Evolutionary conservation across 2,888 invertebrate species (phyloP).

Genomic region (Pyrrhosoma nymphula): DNA sequence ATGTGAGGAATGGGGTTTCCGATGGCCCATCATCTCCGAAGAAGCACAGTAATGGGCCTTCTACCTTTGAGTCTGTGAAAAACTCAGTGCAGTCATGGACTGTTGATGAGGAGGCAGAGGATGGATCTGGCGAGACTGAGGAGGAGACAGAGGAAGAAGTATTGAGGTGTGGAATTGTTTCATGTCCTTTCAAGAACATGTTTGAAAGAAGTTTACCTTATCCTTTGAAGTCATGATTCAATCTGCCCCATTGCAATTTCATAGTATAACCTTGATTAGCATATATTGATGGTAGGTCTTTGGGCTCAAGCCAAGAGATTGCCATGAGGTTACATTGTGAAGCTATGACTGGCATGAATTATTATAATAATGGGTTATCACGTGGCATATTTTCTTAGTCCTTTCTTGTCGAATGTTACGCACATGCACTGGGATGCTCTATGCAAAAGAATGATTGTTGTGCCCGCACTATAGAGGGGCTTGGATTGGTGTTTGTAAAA

Average conservation of each 20-base stretch:
- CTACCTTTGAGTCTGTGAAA: conserved; percentile 47
- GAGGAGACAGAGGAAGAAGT: conserved; percentile 58
- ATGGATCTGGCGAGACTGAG: conserved; percentile 55
- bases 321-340: too few relatives aligned
- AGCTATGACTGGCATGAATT: too few relatives aligned
- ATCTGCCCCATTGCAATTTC: neutral
- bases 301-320: too few relatives aligned
- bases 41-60: conserved; percentile 54
- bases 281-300: too few relatives aligned
- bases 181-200: neutral
- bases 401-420: too few relatives aligned
- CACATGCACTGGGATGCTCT: too few relatives aligned
- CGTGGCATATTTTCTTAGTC: too few relatives aligned
- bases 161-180: conserved; percentile 49
- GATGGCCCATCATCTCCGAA: conserved; percentile 51
- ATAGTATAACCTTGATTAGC: too few relatives aligned
- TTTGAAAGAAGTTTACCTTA: neutral
- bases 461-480: too few relatives aligned
- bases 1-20: conserved; percentile 48
- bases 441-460: too few relatives aligned
- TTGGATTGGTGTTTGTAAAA: too few relatives aligned
- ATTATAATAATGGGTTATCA: too few relatives aligned
- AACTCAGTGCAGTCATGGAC: conserved; percentile 47
- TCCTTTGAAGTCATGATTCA: neutral
- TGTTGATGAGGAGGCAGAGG: conserved; percentile 51